Evolutionary conservation across 1,140 invertebrate species (phyloP), one percentile per base, ranked within the genome.

Genomic region (Drosophila serrata): DNA sequence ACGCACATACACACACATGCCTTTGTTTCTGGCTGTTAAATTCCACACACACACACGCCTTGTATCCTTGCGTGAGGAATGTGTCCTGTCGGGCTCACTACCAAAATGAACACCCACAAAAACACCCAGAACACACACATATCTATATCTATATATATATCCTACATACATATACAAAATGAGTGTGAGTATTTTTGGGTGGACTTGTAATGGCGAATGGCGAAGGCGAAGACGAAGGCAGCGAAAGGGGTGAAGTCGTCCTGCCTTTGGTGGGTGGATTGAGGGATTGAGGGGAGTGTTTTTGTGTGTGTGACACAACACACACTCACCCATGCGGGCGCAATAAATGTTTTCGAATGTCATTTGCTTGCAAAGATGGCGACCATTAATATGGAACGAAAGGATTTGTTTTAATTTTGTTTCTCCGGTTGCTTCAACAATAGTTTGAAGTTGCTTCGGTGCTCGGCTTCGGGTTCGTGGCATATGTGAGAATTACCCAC

Each of bases 281-380:
- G 3, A 17, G 11, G 27, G n/a, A 1, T 4, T 17, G n/a, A 40
- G 4, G 39, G 15, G 72, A 11, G 17, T 24, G n/a, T n/a, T n/a
- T n/a, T n/a, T 3, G 35, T 59, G 22, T 13, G 22, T 42, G 62
- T 46, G 31, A 27, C 35, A 35, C 43, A 37, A 37, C 46, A 61
- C 67, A 49, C 62, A 13, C 43, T 40, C 55, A 31, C 59, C 19
- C 58, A 68, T 39, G 53, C 60, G 79, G 64, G 80, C 72, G 80
- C 84, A 87, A 87, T 87, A 87, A 90, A 90, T 90, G 85, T 90
- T 90, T 90, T 90, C 85, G 85, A 90, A 90, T 90, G 85, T 90
- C 85, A 90, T 90, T 90, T 90, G 81, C 81, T 75, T 72, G 78
- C 86, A 81, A 90, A 90, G 86, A 90, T 90, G 85, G 81, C 85